Evolutionary conservation across 2,113 vertebrate genomes (phyloP).

Genomic region (Phrynosoma blainvillii): DNA sequence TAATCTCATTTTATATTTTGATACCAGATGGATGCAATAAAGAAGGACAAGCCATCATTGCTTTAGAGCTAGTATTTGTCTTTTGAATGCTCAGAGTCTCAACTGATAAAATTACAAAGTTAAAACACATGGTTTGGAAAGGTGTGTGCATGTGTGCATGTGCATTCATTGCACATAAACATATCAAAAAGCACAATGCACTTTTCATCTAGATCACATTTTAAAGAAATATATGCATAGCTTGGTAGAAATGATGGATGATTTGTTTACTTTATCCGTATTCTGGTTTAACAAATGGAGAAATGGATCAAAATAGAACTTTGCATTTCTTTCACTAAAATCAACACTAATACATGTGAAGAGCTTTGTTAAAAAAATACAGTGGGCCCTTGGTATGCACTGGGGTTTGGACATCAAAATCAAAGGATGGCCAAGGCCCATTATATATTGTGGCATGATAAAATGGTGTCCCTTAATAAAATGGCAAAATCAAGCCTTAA

Average conservation of each 20-base stretch:
- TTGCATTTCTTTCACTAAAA: not conserved
- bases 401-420: too few species aligned
- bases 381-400: too few species aligned
- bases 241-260: constrained; percentile 71
- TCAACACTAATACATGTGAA: constrained; percentile 8
- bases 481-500: too few species aligned
- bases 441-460: too few species aligned
- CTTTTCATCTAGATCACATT: constrained; percentile 64
- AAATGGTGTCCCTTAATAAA: too few species aligned
- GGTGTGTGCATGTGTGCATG: not conserved
- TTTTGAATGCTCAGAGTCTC: constrained; percentile 59
- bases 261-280: constrained; percentile 59
- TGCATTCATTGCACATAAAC: constrained; percentile 69
- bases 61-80: constrained; percentile 52
- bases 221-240: constrained; percentile 70
- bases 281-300: constrained; percentile 62
- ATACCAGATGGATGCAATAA: constrained; percentile 10
- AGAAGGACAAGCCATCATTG: constrained; percentile 18
- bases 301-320: constrained; percentile 39
- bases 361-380: not conserved
- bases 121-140: constrained; percentile 70
- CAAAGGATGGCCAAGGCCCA: too few species aligned
- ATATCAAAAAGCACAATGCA: constrained; percentile 51
- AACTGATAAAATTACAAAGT: constrained; percentile 60
- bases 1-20: not conserved